Evolutionary conservation across 1,140 invertebrate genomes (phyloP).

Genomic region (Drosophila pseudoananassae): DNA sequence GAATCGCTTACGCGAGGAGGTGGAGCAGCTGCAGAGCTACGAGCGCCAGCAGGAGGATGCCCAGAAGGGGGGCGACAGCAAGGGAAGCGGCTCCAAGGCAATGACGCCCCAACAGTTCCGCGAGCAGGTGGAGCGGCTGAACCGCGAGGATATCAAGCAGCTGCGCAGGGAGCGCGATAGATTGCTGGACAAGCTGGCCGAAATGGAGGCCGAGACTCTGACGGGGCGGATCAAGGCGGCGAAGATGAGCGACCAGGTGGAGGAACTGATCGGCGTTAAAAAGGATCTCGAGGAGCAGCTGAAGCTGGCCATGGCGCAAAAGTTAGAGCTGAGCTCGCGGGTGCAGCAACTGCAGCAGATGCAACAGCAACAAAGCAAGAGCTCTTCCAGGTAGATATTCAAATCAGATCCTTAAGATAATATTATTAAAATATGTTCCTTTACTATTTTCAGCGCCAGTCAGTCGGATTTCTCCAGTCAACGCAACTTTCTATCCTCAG

Average conservation of each 20-base stretch:
- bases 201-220: constrained; percentile 89
- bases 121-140: constrained; percentile 78
- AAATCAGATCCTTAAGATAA: not conserved
- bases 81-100: constrained; percentile 31
- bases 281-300: constrained; percentile 87
- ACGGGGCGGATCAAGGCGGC: constrained; percentile 87
- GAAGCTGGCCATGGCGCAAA: constrained; percentile 85
- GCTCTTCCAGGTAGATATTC: constrained; percentile 67
- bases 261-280: constrained; percentile 86
- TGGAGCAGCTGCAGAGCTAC: constrained; percentile 85
- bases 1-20: constrained; percentile 90
- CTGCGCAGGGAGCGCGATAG: constrained; percentile 89
- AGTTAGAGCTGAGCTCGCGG: constrained; percentile 83
- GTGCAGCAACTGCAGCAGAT: constrained; percentile 73
- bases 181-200: constrained; percentile 88
- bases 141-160: constrained; percentile 84
- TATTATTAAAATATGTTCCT: not conserved
- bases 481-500: constrained; percentile 80
- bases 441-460: constrained; percentile 47
- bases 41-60: constrained; percentile 49
- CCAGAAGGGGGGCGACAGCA: constrained; percentile 9
- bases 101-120: constrained; percentile 79
- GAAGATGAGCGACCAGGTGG: constrained; percentile 86
- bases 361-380: constrained; percentile 67
- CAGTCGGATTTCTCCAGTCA: constrained; percentile 82